These are phyloP conservation scores for Caretta caretta DNA, from an alignment of 2,113 vertebrate species.

Conservation along the genomic window DNA sequence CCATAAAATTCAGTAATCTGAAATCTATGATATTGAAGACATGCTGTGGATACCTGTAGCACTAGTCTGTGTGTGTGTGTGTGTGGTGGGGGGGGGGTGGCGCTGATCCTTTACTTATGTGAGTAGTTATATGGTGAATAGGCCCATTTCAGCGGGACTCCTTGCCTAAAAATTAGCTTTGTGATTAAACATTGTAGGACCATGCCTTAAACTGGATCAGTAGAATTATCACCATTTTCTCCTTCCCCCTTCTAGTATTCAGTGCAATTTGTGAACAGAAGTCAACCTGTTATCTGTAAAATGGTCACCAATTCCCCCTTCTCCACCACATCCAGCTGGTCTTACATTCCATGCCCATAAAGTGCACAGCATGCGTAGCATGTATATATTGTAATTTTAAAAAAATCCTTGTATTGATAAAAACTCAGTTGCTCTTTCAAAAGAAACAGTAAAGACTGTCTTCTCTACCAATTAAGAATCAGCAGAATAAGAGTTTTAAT, in stretches of 20 bases:
- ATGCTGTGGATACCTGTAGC: conserved; percentile 1
- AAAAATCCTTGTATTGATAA: conserved; percentile 61
- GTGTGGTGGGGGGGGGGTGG: rapidly evolving
- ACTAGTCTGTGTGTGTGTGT: background rate
- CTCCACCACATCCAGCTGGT: background rate
- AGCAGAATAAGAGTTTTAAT: conserved; percentile 77
- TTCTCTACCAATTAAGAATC: conserved; percentile 78
- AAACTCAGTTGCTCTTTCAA: conserved; percentile 58
- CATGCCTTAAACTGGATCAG: background rate
- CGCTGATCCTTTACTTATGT: background rate
- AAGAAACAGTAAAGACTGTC: conserved; percentile 60
- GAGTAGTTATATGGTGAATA: background rate
- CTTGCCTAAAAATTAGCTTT: background rate
- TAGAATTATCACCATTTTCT: background rate
- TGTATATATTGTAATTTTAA: conserved; percentile 61
- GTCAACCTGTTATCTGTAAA: background rate
- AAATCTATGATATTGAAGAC: conserved; percentile 7
- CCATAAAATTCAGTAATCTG: conserved; percentile 40
- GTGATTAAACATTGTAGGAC: background rate
- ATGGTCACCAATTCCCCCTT: conserved; percentile 21
- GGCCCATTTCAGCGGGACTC: background rate
- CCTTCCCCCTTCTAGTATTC: background rate
- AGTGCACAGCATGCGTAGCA: background rate
- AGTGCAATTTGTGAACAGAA: conserved; percentile 13
- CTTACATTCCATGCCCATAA: conserved; percentile 7